phyloP scores from a whole-genome alignment of 2,113 vertebrate genomes.

The Zosterops hypoxanthus region DNA sequence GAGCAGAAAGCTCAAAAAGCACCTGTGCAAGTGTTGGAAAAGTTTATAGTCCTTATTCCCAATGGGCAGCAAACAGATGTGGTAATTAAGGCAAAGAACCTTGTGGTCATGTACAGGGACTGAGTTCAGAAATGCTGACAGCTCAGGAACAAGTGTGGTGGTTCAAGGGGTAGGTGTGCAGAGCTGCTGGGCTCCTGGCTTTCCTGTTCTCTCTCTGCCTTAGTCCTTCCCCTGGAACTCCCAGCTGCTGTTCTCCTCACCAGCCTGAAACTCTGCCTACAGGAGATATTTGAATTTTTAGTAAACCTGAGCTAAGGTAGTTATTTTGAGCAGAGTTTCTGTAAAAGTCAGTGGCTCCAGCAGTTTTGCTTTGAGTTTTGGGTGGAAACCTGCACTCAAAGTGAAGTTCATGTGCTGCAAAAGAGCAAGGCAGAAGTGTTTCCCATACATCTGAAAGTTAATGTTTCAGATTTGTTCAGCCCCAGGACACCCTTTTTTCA shows the following conservation, averaged over 20 bases:
- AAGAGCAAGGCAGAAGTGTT: neutral
- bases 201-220: neutral
- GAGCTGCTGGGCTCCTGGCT: neutral
- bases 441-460: neutral
- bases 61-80: neutral
- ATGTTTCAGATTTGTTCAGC: neutral
- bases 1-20: neutral
- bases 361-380: slow-evolving; percentile 3
- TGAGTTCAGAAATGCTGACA: neutral
- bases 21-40: rapidly evolving
- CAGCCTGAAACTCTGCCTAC: neutral
- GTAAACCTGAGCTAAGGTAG: neutral
- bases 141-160: neutral
- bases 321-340: neutral
- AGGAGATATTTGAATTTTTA: neutral
- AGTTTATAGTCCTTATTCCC: neutral
- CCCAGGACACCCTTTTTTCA: neutral
- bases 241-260: neutral
- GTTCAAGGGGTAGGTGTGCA: neutral
- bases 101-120: neutral
- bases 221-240: neutral
- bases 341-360: neutral
- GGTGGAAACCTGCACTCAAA: neutral
- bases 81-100: neutral
- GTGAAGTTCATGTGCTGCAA: neutral